Evolutionary conservation across 1,140 invertebrate species (phyloP).

Genomic region (Neodiprion fabricii): DNA sequence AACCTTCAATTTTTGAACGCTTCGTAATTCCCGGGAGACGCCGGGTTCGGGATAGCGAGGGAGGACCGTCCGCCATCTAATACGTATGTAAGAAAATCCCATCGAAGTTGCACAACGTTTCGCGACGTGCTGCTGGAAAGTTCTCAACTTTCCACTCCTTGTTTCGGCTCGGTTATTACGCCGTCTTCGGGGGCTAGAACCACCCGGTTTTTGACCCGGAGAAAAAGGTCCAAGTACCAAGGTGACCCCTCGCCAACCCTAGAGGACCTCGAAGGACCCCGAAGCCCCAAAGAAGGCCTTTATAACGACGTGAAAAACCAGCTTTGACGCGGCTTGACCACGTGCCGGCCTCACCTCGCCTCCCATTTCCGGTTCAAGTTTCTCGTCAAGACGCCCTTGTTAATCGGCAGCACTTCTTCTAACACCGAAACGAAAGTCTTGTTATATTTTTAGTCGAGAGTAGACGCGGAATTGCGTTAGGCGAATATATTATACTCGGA

Average conservation of each 20-base stretch:
- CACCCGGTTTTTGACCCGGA: not conserved
- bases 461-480: too few species aligned
- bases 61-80: not conserved
- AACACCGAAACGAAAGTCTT: too few species aligned
- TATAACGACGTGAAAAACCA: not conserved
- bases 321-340: conserved; percentile 4
- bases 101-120: too few species aligned
- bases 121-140: too few species aligned
- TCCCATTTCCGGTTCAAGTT: not conserved
- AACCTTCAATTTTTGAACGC: conserved; percentile 7
- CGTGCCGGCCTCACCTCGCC: not conserved
- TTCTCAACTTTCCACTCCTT: too few species aligned
- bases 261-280: not conserved
- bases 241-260: not conserved
- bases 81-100: too few species aligned
- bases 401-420: too few species aligned
- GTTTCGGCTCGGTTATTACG: not conserved
- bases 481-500: too few species aligned
- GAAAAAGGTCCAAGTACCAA: not conserved
- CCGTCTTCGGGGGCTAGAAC: not conserved
- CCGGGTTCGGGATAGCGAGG: not conserved
- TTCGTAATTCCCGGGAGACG: not conserved
- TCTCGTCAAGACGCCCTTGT: not conserved
- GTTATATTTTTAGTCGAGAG: too few species aligned
- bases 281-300: not conserved